A percentile compares a stretch with the other conserved stretches of the same genome.
phyloP scores from a whole-genome alignment of 64 coral and sea anemone species.

The Montipora efflorescens region DNA sequence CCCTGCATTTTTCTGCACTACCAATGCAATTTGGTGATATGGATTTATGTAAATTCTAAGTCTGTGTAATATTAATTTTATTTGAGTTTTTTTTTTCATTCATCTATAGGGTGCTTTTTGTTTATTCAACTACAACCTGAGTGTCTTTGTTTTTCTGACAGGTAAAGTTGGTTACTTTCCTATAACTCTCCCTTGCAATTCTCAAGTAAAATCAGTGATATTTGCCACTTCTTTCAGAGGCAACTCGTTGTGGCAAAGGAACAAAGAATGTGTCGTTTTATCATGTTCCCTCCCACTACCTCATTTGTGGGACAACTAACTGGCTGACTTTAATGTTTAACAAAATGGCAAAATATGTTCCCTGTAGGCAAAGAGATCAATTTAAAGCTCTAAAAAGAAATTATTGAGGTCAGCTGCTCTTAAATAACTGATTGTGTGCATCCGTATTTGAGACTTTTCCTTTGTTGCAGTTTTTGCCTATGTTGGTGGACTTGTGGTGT shows the following conservation, averaged over 20 bases:
- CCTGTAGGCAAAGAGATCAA: too few relatives aligned
- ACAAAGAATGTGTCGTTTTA: too few relatives aligned
- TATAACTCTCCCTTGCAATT: neutral
- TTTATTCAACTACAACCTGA: constrained; percentile 93
- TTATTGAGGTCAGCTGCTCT: too few relatives aligned
- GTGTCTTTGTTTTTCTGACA: constrained; percentile 86
- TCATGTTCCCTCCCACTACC: too few relatives aligned
- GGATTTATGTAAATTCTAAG: neutral
- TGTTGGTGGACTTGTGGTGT: constrained; percentile 89
- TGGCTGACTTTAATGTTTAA: too few relatives aligned
- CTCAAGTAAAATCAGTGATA: neutral
- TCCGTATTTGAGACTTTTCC: neutral
- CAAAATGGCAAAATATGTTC: too few relatives aligned
- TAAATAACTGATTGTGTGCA: neutral
- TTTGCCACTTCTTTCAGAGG: neutral
- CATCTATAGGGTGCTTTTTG: constrained; percentile 81
- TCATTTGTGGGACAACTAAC: too few relatives aligned
- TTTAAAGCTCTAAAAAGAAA: too few relatives aligned
- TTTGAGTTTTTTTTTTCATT: neutral
- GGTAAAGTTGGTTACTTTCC: constrained; percentile 28
- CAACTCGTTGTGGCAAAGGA: too few relatives aligned
- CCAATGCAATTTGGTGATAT: too few relatives aligned
- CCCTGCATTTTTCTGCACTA: too few relatives aligned
- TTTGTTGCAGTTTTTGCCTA: constrained; percentile 82
- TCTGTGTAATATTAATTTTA: neutral